Conservation (phyloP, 2,797 vertebrate genomes). For the Darevskia nairensis region DNA sequence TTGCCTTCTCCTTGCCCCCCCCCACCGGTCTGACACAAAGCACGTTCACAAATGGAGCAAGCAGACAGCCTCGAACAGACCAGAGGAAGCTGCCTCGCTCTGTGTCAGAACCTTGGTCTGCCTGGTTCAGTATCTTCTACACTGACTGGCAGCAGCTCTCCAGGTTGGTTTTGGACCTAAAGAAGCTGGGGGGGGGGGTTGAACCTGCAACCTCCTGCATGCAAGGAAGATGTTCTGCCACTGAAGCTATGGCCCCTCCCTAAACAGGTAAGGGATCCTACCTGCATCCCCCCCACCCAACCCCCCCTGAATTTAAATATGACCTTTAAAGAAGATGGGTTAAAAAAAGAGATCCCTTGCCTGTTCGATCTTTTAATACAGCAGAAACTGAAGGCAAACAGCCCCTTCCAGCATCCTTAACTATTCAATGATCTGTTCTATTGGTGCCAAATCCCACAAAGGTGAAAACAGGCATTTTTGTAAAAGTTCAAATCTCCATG, state of each 20-base stretch:
- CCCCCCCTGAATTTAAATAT: neutral
- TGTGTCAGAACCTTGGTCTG: too few species aligned
- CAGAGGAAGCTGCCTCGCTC: too few species aligned
- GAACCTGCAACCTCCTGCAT: too few species aligned
- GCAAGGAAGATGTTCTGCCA: too few species aligned
- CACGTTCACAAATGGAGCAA: too few species aligned
- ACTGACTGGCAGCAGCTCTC: too few species aligned
- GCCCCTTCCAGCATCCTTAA: neutral
- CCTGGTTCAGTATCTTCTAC: too few species aligned
- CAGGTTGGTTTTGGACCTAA: too few species aligned
- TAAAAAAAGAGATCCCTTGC: accelerated
- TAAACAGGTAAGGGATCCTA: neutral
- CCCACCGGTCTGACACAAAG: neutral
- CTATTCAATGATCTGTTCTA: neutral
- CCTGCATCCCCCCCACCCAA: too few species aligned
- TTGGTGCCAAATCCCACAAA: conserved; percentile 9
- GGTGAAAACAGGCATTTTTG: neutral
- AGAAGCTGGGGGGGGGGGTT: too few species aligned
- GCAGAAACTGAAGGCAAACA: neutral
- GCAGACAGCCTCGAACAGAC: too few species aligned
- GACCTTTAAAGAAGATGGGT: accelerated
- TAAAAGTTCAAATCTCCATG: neutral
- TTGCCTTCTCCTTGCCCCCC: neutral
- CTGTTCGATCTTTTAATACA: neutral
- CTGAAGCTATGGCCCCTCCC: too few species aligned